Conservation (phyloP, 2,113 vertebrate genomes). For the Neolamprologus cancellatus region DNA sequence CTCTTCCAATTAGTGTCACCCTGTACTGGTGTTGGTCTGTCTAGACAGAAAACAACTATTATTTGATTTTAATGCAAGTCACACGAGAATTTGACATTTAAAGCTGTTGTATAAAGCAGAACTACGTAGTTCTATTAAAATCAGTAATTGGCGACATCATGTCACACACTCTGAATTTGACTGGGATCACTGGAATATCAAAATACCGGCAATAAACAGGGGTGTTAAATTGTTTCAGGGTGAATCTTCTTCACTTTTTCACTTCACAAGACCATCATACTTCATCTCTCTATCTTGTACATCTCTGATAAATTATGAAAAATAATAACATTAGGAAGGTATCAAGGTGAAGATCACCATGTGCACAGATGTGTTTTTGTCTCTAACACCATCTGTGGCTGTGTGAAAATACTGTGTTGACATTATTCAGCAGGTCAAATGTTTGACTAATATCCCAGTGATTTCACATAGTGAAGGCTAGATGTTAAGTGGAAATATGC, state of each 20-base stretch:
- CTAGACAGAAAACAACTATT: no score
- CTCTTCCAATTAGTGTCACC: not conserved
- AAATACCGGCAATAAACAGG: not conserved
- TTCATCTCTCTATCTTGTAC: not conserved
- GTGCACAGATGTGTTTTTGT: not conserved
- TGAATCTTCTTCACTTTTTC: not conserved
- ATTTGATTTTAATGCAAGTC: not conserved
- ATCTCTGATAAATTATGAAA: not conserved
- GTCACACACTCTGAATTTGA: not conserved
- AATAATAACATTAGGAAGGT: not conserved
- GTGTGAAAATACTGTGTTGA: not conserved
- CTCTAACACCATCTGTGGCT: not conserved
- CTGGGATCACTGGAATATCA: not conserved
- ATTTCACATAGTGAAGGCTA: not conserved
- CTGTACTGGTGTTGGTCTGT: no score
- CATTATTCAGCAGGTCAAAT: not conserved
- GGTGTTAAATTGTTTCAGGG: not conserved
- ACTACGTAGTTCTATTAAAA: not conserved
- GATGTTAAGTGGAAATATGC: not conserved
- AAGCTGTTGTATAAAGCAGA: not conserved
- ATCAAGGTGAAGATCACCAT: not conserved
- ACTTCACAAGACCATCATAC: not conserved
- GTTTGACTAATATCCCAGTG: not conserved
- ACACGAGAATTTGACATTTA: slow-evolving; percentile 4
- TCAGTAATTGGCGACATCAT: slow-evolving; percentile 1